Percentiles rank a stretch among this genome's conserved stretches.
These are phyloP conservation scores for Leptopilina boulardi DNA, from an alignment of 1,140 invertebrate species.

Conservation along the genomic window DNA sequence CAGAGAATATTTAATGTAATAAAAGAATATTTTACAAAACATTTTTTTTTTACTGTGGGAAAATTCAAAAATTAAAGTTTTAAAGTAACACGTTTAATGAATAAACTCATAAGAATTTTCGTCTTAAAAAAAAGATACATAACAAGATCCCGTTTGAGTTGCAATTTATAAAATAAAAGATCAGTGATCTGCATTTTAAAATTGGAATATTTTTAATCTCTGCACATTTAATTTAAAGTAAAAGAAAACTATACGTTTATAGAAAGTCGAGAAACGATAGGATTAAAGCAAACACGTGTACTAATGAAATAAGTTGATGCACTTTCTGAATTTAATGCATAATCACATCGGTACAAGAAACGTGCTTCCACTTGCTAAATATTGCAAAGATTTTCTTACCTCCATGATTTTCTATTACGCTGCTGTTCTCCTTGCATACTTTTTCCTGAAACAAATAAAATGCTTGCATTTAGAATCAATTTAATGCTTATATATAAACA, in stretches of 20 bases:
- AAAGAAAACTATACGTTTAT: neutral
- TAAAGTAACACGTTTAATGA: no score
- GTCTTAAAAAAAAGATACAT: no score
- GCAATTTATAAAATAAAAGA: neutral
- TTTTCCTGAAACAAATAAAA: slow-evolving; percentile 69
- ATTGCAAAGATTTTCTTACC: slow-evolving; percentile 63
- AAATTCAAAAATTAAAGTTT: no score
- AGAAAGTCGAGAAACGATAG: neutral
- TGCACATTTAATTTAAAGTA: neutral
- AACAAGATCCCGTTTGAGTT: no score
- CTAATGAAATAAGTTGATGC: neutral
- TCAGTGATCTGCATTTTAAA: neutral
- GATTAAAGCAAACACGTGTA: neutral
- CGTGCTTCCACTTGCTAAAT: slow-evolving; percentile 1
- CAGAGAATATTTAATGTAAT: no score
- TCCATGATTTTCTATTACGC: slow-evolving; percentile 67
- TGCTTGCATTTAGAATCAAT: slow-evolving; percentile 35
- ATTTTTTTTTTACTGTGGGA: no score
- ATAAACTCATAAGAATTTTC: no score
- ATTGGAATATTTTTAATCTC: neutral
- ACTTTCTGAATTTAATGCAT: neutral
- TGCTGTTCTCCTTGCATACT: slow-evolving; percentile 70
- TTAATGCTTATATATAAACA: slow-evolving; percentile 39
- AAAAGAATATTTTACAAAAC: no score
- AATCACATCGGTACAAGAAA: neutral